These are phyloP conservation scores for Centropus bengalensis DNA, from an alignment of 2,113 vertebrate genomes.

Conservation along the genomic window DNA sequence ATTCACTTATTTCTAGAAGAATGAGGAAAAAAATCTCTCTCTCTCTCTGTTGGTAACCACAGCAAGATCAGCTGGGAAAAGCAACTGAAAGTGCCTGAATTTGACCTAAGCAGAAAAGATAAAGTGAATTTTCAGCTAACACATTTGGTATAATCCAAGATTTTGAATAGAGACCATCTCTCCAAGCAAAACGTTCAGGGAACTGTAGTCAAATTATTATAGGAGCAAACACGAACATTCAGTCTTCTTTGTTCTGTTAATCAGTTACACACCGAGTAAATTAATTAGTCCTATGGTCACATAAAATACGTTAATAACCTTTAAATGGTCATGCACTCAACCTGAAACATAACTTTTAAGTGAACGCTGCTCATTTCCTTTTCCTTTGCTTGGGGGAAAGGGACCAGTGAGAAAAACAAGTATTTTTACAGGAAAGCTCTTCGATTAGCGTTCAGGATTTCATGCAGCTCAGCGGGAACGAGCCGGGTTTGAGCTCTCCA, in stretches of 20 bases:
- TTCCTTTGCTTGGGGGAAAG: conserved; percentile 51
- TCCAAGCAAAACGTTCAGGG: conserved; percentile 79
- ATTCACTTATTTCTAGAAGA: not conserved
- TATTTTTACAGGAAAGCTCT: conserved; percentile 35
- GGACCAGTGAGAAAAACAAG: conserved; percentile 52
- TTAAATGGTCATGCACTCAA: conserved; percentile 66
- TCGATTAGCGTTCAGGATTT: conserved; percentile 3
- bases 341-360: not conserved
- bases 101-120: not conserved
- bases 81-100: not conserved
- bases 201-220: conserved; percentile 30
- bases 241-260: conserved; percentile 49
- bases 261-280: conserved; percentile 29
- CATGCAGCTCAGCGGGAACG: conserved; percentile 49
- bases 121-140: not conserved
- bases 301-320: conserved; percentile 35
- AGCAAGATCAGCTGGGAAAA: not conserved
- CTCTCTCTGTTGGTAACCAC: not conserved
- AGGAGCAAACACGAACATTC: conserved; percentile 57
- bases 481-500: not conserved
- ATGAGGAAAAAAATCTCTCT: not conserved
- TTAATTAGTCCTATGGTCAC: not conserved
- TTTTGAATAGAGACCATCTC: conserved; percentile 74
- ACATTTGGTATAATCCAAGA: not conserved
- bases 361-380: conserved; percentile 38